A percentile compares a stretch with the other conserved stretches of the same genome.
Conservation (phyloP, 2,888 invertebrate genomes). For the Megaustenia siamemsis region DNA sequence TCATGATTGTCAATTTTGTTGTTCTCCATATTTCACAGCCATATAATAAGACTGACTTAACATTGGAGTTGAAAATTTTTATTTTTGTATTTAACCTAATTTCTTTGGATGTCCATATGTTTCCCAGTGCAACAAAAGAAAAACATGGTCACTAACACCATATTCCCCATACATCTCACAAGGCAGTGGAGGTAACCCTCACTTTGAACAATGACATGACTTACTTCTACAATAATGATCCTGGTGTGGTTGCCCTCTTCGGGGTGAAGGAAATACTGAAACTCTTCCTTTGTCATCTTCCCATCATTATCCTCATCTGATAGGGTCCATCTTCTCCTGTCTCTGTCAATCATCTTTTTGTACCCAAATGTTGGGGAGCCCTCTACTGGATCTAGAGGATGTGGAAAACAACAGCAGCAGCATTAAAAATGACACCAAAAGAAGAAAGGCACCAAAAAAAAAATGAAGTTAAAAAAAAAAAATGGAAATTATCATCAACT, state of each 20-base stretch:
- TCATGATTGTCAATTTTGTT: too few species aligned
- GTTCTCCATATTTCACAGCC: too few species aligned
- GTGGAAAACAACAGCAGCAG: not conserved
- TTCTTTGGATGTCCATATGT: too few species aligned
- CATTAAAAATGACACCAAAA: not conserved
- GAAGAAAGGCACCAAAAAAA: too few species aligned
- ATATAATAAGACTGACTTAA: too few species aligned
- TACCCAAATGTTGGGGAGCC: conserved; percentile 83
- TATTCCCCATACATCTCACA: not conserved
- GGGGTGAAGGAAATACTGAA: conserved; percentile 95
- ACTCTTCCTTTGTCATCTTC: conserved; percentile 89
- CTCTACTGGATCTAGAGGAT: conserved; percentile 56
- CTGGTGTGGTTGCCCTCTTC: conserved; percentile 95
- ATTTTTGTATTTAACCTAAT: too few species aligned
- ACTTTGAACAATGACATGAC: conserved; percentile 21
- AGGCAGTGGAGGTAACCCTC: too few species aligned
- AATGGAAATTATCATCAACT: too few species aligned
- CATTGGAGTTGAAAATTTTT: too few species aligned
- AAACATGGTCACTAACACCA: too few species aligned
- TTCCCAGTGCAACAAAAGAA: too few species aligned
- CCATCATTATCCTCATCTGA: conserved; percentile 87
- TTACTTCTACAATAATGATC: conserved; percentile 89
- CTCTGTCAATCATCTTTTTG: conserved; percentile 88
- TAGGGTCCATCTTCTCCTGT: conserved; percentile 85
- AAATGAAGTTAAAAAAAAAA: too few species aligned